A percentile compares a stretch with the other conserved stretches of the same genome.
Evolutionary conservation across 2,113 vertebrate species (phyloP).

Genomic region (Tetrax tetrax): DNA sequence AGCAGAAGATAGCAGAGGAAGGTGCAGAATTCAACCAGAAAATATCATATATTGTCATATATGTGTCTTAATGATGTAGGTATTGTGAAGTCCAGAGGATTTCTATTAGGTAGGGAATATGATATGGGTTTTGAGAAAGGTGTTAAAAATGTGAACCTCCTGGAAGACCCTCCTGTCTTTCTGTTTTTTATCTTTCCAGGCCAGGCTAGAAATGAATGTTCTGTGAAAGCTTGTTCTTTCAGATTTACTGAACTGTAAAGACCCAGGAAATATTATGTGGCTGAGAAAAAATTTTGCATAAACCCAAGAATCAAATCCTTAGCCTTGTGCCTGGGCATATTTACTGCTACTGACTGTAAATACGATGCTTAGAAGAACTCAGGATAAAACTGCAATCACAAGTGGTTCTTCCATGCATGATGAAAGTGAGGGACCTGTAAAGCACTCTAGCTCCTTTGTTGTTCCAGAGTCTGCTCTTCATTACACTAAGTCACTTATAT

Average conservation of each 20-base stretch:
- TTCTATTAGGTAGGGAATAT: neutral
- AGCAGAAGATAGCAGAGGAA: neutral
- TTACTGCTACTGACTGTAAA: neutral
- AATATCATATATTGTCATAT: neutral
- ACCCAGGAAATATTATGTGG: neutral
- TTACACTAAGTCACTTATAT: neutral
- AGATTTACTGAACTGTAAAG: neutral
- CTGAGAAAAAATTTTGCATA: neutral
- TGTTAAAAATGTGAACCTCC: rapidly evolving
- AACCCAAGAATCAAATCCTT: neutral
- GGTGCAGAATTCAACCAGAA: neutral
- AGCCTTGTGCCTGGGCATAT: neutral
- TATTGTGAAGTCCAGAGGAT: neutral
- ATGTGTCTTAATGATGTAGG: neutral
- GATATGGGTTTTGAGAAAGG: neutral
- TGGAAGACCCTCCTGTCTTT: neutral
- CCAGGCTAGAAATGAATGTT: neutral
- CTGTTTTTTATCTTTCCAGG: neutral
- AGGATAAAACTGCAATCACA: neutral
- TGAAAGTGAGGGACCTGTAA: neutral
- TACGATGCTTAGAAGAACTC: neutral
- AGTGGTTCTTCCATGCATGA: neutral
- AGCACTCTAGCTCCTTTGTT: neutral
- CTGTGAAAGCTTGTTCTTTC: neutral
- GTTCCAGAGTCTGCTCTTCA: neutral